These are phyloP conservation scores for Aquatica leii DNA, from an alignment of 2,888 invertebrate genomes.

Conservation along the genomic window DNA sequence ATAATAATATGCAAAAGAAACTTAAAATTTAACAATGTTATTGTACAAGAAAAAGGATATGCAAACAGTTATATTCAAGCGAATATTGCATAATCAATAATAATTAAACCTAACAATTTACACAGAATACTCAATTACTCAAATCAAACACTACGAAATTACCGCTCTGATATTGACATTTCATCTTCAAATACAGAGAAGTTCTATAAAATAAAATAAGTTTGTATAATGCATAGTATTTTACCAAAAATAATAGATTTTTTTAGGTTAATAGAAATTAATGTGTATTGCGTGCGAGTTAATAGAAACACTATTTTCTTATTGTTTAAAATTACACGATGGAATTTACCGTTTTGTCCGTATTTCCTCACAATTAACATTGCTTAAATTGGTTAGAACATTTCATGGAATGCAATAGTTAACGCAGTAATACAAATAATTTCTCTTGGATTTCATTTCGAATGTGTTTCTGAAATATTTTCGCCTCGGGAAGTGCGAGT, in stretches of 20 bases:
- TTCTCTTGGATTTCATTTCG: constrained; percentile 6
- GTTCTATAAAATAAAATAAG: constrained; percentile 10
- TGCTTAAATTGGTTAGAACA: constrained; percentile 21
- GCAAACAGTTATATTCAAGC: too few species aligned
- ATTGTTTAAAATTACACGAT: constrained; percentile 12
- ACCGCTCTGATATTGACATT: constrained; percentile 28
- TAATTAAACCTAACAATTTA: constrained; percentile 21
- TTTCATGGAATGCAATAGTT: constrained; percentile 23
- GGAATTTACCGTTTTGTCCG: constrained; percentile 15
- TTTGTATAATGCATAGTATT: constrained; percentile 17
- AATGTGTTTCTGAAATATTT: constrained; percentile 20
- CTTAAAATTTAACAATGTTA: too few species aligned
- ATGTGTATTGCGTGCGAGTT: too few species aligned
- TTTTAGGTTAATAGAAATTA: too few species aligned
- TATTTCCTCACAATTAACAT: constrained; percentile 26
- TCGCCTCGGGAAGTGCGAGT: constrained; percentile 13
- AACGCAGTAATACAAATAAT: constrained; percentile 21
- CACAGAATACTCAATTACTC: constrained; percentile 30
- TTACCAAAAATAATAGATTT: constrained; percentile 8
- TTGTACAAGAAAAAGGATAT: too few species aligned
- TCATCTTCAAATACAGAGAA: constrained; percentile 20
- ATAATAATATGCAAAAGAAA: too few species aligned
- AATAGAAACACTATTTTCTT: constrained; percentile 1
- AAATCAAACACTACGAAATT: constrained; percentile 35
- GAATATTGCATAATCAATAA: constrained; percentile 4